Evolutionary conservation across 2,888 invertebrate genomes (phyloP), one percentile per base, ranked within the genome.

Genomic region (Macrophya annulata): DNA sequence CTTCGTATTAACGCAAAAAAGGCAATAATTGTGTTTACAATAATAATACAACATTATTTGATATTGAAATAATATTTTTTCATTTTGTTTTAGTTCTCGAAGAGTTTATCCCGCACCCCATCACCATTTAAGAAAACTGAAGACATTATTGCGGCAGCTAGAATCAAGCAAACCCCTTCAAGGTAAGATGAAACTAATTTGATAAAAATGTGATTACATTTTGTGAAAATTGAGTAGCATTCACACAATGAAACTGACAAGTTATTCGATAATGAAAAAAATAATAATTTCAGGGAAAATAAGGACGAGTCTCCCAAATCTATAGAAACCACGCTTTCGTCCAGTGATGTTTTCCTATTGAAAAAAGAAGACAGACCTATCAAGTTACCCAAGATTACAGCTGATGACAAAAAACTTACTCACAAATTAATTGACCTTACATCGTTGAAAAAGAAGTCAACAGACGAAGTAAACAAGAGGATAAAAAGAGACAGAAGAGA

Each of bases 71-170:
- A 72, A 9, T 68, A 84, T 77, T 86, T 25, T 82, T 74, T 51
- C 59, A 40, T 4, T 43, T 81, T 85, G 82, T 86, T 87, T 71
- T 88, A 96, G 91, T 96, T 96, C 92, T 96, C 96, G 37, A 95
- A 95, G 92, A 97, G 97, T 90, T 94, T 97, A 71, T 98, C 98
- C n/a, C 95, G 97, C 87, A 98, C 97, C 0, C 97, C 98, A 17
- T 97, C 98, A 21, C 97, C 98, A 71, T 97, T 98, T 93, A 96
- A 97, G 87, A 96, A 96, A 88, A 93, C 93, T 51, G 93, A 93
- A 86, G 93, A 93, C 84, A 92, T 93, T n/a, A 90, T 93, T 77
- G 92, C 93, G 40, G 92, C 86, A 9, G 88, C 88, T 21, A 92
- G 91, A 89, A 40, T 90, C 21, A 92, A 91, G 87, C 91, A 90